Base-by-base conservation (phyloP, 2,888 invertebrate genomes). In the Adineta ricciae region DNA sequence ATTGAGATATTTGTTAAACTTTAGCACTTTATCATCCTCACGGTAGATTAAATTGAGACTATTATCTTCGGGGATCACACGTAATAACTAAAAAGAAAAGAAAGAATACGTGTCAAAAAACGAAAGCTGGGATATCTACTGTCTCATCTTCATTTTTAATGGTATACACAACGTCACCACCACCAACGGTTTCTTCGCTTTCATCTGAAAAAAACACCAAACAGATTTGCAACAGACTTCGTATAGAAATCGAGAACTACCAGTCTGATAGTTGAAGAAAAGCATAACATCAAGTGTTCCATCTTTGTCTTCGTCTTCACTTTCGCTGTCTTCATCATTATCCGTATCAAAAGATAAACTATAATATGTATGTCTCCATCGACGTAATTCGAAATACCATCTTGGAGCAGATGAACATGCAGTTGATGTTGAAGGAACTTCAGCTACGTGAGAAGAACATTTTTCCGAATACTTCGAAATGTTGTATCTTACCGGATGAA, bases 321-420 rank as follows among this genome's bases (percentile, higher is more conserved):
- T 41, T n/a, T 41, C 41, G n/a, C 41, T 41, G 14, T 56, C 56
- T 7, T 56, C 11, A n/a, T 41, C n/a, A 41, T 41, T 41, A 24
- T 78, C 78, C 1, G 38, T 41, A n/a, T 78, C 78, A 86, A 91
- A 90, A 1, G 92, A 91, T 86, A 95, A 92, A 0, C 94, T 94
- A 89, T 95, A 96, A 89, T 93, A 93, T 21, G 94, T 94, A 46
- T 93, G 92, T 24, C 92, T 91, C 95, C 95, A 96, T 87, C 93
- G 93, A 90, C 95, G 94, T 86, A 96, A 90, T 91, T 95, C 94
- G n/a, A 78, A 78, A 78, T 78, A n/a, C 78, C 78, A 78, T 41
- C 78, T 24, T 41, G 38, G 38, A 41, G 9, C 16, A 24, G n/a
- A n/a, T 78, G 38, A 4, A 24, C 11, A 78, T 9, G 41, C 46